Conservation (phyloP, 2,888 invertebrate species). For the Epinotia brunnichana region DNA sequence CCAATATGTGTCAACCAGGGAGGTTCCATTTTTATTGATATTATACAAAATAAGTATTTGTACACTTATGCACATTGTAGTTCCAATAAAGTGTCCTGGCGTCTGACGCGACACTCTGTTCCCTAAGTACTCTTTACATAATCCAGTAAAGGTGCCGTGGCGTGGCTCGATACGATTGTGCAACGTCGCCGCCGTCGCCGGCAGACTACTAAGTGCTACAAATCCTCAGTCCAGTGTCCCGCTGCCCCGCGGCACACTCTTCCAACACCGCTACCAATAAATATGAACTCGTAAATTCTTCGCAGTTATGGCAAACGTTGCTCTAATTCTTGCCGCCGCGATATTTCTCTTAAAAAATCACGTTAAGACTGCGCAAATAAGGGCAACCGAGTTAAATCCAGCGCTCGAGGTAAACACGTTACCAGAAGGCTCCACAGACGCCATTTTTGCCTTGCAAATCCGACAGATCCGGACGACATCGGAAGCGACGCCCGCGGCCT, state of each 20-base stretch:
- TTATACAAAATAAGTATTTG: background rate
- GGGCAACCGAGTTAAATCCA: slow-evolving; percentile 51
- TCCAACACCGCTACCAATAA: slow-evolving; percentile 49
- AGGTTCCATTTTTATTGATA: background rate
- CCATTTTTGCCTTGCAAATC: slow-evolving; percentile 68
- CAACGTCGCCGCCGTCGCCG: slow-evolving; percentile 60
- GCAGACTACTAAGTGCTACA: slow-evolving; percentile 82
- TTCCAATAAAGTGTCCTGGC: background rate
- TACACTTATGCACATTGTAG: background rate
- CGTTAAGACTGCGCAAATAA: slow-evolving; percentile 59
- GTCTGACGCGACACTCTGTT: slow-evolving; percentile 26
- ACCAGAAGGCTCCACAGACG: slow-evolving; percentile 52
- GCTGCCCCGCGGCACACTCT: slow-evolving; percentile 48
- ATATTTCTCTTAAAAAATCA: slow-evolving; percentile 65
- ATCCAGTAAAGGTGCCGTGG: slow-evolving; percentile 71
- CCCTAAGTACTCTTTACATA: slow-evolving; percentile 57
- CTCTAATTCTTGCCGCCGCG: slow-evolving; percentile 56
- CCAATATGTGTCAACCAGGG: too few relatives aligned
- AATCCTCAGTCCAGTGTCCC: slow-evolving; percentile 73
- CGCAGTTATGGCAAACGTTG: slow-evolving; percentile 59
- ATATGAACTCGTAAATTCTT: slow-evolving; percentile 47
- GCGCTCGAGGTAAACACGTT: slow-evolving; percentile 61
- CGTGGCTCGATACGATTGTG: slow-evolving; percentile 73
- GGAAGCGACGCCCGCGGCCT: slow-evolving; percentile 69
- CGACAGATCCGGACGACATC: slow-evolving; percentile 68